Base-by-base conservation (phyloP, 64 coral and sea anemone genomes). In the Dendronephthya gigantea region DNA sequence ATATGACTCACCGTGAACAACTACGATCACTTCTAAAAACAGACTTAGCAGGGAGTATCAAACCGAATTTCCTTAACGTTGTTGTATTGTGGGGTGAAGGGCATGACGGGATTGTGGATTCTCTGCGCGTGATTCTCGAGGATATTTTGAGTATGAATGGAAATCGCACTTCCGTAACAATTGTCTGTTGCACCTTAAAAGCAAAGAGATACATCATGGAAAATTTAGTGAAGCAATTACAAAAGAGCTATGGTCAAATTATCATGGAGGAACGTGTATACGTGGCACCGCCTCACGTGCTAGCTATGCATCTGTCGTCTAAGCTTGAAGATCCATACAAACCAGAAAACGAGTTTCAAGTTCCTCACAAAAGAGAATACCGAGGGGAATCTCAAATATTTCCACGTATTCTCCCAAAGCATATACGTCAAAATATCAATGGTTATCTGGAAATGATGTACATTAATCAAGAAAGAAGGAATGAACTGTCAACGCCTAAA, bases 371-470 rank as follows among this genome's bases (percentile, higher is more conserved):
- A 31, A 56, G 74, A 40, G 37, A 68, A 27, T 35, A 48, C 37
- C 59, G 40, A 1, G 85, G 75, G 0, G 82, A 68, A 22, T 76
- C 89, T 29, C 83, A 39, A 51, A 93, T 66, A 27, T 58, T 90
- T 62, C 92, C 85, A 32, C 88, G 90, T 12, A 87, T 88, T 14
- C 85, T 93, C 37, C 92, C 92, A 59, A 88, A 93, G 59, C 83
- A 86, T 17, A 65, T 90, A n/a, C 47, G 92, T 40, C 92, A 93
- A 29, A 68, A 86, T 11, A 45, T 93, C 27, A 79, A 93, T 50
- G 92, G 92, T 35, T 88, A 93, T 49, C 83, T 93, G 43, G 66
- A 93, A 41, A 87, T 93, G 34, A 84, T 93, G 81, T 93, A 90
- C 51, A 7, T 45, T 13, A 36, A 62, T 25, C 62, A 48, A 36